These are phyloP conservation scores for Gobio occitaniae DNA, from an alignment of 2,797 vertebrate species.

Conservation along the genomic window DNA sequence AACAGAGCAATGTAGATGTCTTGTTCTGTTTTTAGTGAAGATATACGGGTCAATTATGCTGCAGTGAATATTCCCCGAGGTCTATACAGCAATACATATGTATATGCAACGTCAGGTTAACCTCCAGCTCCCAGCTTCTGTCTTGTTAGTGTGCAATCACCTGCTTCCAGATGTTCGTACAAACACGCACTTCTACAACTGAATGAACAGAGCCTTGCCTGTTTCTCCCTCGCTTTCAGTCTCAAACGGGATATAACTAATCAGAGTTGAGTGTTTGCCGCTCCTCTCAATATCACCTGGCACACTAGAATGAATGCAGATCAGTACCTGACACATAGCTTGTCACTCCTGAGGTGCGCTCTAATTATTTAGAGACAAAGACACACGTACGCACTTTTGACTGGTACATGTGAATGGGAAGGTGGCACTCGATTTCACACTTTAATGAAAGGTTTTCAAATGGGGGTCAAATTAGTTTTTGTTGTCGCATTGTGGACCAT, in stretches of 20 bases:
- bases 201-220: not conserved
- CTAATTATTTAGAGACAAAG: slow-evolving; percentile 9
- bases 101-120: slow-evolving; percentile 43
- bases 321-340: slow-evolving; percentile 75
- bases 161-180: slow-evolving; percentile 26
- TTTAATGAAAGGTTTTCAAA: slow-evolving; percentile 13
- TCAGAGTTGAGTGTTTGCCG: slow-evolving; percentile 44
- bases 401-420: not conserved
- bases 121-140: slow-evolving; percentile 50
- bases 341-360: slow-evolving; percentile 65
- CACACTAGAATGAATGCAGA: slow-evolving; percentile 77
- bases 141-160: slow-evolving; percentile 58
- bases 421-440: not conserved
- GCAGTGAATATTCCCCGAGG: slow-evolving; percentile 52
- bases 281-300: slow-evolving; percentile 3
- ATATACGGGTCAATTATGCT: slow-evolving; percentile 44
- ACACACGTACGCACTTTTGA: not conserved
- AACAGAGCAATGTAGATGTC: slow-evolving; percentile 26
- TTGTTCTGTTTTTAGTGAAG: slow-evolving; percentile 42
- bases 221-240: not conserved
- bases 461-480: not conserved
- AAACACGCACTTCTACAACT: not conserved
- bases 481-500: not conserved
- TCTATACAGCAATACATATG: slow-evolving; percentile 43
- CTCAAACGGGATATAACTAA: slow-evolving; percentile 33